Base-by-base conservation (phyloP, 2,797 vertebrate species). In the Luscinia megarhynchos region DNA sequence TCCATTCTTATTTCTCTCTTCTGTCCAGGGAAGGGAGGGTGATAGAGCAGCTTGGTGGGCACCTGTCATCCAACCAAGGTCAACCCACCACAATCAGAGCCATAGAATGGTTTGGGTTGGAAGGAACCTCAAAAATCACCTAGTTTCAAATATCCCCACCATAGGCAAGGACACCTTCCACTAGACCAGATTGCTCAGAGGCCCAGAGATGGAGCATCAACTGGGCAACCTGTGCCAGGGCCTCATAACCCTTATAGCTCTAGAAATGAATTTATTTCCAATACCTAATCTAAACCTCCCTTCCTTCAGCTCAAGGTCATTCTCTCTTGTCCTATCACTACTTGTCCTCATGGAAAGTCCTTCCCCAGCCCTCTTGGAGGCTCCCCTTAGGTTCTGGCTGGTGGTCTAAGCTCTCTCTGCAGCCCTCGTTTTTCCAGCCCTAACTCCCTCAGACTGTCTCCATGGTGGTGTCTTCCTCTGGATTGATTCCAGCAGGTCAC, bases 11-110 rank as follows among this genome's bases (percentile, higher is more conserved):
- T 53, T 76, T 59, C 38, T n/a, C 12, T 68, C 8, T 4, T 2
- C 5, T 30, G 46, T 12, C 29, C 29, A 38, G 4, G 45, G 7
- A 53, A 59, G 7, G 0, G 2, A 1, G 9, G 2, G 0, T 29
- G 7, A 8, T 24, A 46, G 20, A 40, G 2, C 10, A 59, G 23
- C 11, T 21, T 85, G 46, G 29, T 61, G 55, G 11, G n/a, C 16
- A 40, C 9, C 11, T 61, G 7, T 29, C 15, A 53, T 46, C 7
- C 40, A 46, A 23, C 29, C 29, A 61, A 53, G 16, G 7, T 16
- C 55, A 76, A 19, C 3, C 9, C 40, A 76, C 19, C 12, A 14
- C n/a, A 29, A 2, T 24, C 27, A 76, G 38, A 58, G 34, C 8
- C 20, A 45, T 2, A 12, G 9, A 77, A 70, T 34, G 12, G 6